phyloP scores from a whole-genome alignment of 2,113 vertebrate genomes.

The Alethe diademata region DNA sequence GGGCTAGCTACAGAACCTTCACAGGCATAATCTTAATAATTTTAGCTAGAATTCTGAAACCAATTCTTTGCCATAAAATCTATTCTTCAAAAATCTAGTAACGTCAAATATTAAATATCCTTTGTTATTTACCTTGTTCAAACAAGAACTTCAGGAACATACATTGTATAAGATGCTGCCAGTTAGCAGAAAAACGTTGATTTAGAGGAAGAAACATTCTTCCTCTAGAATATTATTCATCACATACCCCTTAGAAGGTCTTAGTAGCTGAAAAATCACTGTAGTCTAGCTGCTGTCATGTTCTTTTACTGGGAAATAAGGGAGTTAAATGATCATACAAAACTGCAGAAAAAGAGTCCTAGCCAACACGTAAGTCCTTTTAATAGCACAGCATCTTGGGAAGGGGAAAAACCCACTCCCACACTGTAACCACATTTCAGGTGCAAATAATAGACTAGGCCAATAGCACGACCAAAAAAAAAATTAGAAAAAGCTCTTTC shows the following conservation, averaged over 20 bases:
- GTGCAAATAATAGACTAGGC: neutral
- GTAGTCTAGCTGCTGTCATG: neutral
- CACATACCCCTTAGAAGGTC: neutral
- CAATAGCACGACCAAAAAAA: neutral
- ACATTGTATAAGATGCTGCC: neutral
- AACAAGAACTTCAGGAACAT: neutral
- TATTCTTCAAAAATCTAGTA: neutral
- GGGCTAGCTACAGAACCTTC: neutral
- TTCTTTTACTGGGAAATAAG: neutral
- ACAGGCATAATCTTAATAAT: neutral
- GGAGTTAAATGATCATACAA: neutral
- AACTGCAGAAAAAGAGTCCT: neutral
- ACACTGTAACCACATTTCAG: neutral
- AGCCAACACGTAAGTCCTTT: neutral
- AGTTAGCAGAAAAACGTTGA: neutral
- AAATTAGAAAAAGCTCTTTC: neutral
- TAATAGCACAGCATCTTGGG: neutral
- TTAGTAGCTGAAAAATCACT: neutral
- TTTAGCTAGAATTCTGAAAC: neutral
- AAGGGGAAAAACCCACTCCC: accelerated
- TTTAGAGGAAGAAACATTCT: neutral
- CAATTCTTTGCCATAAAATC: neutral
- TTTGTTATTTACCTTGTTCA: neutral
- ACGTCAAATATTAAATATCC: neutral
- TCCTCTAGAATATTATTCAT: neutral